Conservation (phyloP, 2,888 invertebrate genomes). For the Caenorhabditis sulstoni region DNA sequence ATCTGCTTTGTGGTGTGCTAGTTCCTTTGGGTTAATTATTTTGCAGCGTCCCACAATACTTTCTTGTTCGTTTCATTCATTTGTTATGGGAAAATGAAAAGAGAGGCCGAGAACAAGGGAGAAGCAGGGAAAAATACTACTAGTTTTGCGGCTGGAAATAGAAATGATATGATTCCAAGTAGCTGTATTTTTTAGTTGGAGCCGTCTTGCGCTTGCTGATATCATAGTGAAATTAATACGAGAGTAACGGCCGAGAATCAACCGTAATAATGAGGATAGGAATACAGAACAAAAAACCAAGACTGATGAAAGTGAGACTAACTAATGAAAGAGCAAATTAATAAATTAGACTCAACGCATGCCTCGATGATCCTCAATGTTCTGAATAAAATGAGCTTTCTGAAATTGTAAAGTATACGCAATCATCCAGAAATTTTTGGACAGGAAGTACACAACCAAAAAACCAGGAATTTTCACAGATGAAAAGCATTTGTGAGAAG, state of each 20-base stretch:
- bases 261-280: conserved; percentile 4
- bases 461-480: too few relatives aligned
- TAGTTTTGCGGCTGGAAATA: conserved; percentile 4
- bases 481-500: too few relatives aligned
- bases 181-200: too few relatives aligned
- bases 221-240: too few relatives aligned
- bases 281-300: too few relatives aligned
- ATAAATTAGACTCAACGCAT: conserved; percentile 14
- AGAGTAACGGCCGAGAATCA: too few relatives aligned
- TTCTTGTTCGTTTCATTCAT: conserved; percentile 41
- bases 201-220: too few relatives aligned
- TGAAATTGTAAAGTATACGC: not conserved
- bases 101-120: not conserved
- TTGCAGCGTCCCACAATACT: conserved; percentile 18
- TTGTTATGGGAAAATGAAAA: conserved; percentile 25
- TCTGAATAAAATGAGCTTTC: conserved; percentile 39
- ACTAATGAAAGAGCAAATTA: not conserved
- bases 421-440: too few relatives aligned
- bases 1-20: not conserved
- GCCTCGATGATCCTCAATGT: conserved; percentile 39
- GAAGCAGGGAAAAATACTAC: conserved; percentile 26
- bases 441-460: too few relatives aligned
- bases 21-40: conserved; percentile 19
- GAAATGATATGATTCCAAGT: conserved; percentile 12
- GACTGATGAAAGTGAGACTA: too few relatives aligned